Evolutionary conservation across 2,797 vertebrate genomes (phyloP).

Genomic region (Antrozous pallidus): DNA sequence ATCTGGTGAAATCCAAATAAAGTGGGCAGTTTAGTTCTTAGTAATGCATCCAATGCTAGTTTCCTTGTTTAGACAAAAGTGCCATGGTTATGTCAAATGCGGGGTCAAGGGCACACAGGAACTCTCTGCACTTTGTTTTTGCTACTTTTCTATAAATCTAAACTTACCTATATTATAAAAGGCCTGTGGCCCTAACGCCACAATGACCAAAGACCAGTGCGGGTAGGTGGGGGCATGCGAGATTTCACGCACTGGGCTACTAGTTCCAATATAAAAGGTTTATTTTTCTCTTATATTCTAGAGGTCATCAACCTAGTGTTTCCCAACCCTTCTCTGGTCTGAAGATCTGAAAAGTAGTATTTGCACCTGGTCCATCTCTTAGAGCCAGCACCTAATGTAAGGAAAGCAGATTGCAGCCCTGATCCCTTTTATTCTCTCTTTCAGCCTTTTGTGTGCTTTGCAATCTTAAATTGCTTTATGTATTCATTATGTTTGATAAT

Average conservation of each 20-base stretch:
- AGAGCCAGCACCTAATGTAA: not conserved
- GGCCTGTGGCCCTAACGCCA: too few species aligned
- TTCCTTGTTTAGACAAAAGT: not conserved
- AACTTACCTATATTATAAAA: not conserved
- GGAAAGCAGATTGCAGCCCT: not conserved
- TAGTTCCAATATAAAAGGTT: not conserved
- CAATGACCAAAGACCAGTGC: too few species aligned
- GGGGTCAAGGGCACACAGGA: not conserved
- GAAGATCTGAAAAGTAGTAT: not conserved
- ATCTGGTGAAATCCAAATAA: not conserved
- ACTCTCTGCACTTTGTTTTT: not conserved
- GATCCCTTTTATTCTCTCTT: not conserved
- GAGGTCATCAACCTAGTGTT: not conserved
- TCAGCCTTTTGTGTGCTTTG: not conserved
- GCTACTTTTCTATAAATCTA: constrained; percentile 7
- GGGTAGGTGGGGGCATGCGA: too few species aligned
- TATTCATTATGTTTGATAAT: not conserved
- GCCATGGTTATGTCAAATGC: not conserved
- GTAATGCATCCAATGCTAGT: not conserved
- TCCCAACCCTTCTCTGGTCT: not conserved
- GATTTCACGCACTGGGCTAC: too few species aligned
- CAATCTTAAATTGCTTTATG: not conserved
- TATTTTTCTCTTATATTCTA: not conserved
- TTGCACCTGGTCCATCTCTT: not conserved
- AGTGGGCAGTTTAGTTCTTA: not conserved